Evolutionary conservation across 2,888 invertebrate species (phyloP), one percentile per base, ranked within the genome.

Genomic region (Drosophila picticornis): DNA sequence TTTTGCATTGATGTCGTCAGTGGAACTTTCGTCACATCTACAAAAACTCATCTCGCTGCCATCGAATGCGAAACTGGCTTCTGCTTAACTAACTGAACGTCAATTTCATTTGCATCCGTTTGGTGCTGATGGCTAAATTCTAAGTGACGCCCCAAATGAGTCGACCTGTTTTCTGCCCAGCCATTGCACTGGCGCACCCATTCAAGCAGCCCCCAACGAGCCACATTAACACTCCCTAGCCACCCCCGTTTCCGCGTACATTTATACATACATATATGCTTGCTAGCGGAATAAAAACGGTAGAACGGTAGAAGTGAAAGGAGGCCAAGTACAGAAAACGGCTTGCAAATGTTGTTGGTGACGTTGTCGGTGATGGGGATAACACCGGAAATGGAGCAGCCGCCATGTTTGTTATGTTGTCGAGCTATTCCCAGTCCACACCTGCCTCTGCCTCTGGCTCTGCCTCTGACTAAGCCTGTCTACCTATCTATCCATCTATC

Each of bases 301-400:
- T 36, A 27, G 48, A 62, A 51, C 40, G 19, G 48, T 36, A 27
- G 48, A 38, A 19, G 34, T 55, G 55, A 76, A 83, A 70, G 62
- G 65, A 55, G 73, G 75, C 80, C 72, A 87, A 81, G 75, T 84
- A 84, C 81, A 72, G 71, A 76, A 76, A 67, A 68, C 67, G 60
- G 63, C 67, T 68, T 40, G 64, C 68, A 59, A 64, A 72, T 76
- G 72, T 77, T 77, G 72, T 58, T 53, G 66, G 32, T 53, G 66
- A 69, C 22, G 34, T 25, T 38, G 38, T 38, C 27, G 38, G 27
- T 7, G 36, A 55, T 27, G 50, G 10, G 61, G 60, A 62, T 75
- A 70, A 68, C 63, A 78, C 66, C 85, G 88, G 84, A 84, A 88
- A 77, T 84, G 84, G 77, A 84, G 69, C 88, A 85, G 88, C 77